Evolutionary conservation across 2,797 vertebrate genomes (phyloP).

Genomic region (Periophthalmus magnuspinnatus): DNA sequence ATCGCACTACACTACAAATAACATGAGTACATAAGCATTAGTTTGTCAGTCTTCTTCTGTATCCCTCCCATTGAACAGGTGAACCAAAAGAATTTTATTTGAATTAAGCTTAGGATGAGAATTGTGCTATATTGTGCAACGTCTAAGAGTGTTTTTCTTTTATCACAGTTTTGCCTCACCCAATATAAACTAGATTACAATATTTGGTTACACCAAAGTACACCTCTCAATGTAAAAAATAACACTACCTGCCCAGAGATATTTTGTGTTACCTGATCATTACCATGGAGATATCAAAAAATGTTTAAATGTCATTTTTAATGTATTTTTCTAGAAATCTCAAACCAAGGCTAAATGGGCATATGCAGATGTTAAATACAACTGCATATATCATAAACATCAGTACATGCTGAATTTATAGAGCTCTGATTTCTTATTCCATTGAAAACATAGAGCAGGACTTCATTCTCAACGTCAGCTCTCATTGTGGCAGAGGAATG

Average conservation of each 20-base stretch:
- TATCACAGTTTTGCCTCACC: constrained; percentile 31
- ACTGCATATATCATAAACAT: not conserved
- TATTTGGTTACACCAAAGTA: constrained; percentile 52
- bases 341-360: not conserved
- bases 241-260: not conserved
- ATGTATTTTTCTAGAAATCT: not conserved
- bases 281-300: not conserved
- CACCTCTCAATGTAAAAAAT: constrained; percentile 11
- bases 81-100: constrained; percentile 10
- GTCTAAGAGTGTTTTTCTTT: constrained; percentile 22
- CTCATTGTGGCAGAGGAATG: constrained; percentile 53
- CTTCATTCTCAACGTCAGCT: constrained; percentile 29
- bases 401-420: not conserved
- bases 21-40: constrained; percentile 6
- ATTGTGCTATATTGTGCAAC: constrained; percentile 13
- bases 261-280: not conserved
- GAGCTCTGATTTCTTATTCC: constrained; percentile 17
- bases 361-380: too few relatives aligned
- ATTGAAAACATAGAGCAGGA: too few relatives aligned
- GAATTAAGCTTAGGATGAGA: constrained; percentile 13
- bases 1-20: not conserved
- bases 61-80: constrained; percentile 25
- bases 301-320: not conserved
- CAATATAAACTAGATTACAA: constrained; percentile 26
- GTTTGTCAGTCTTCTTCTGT: constrained; percentile 1